Conservation (phyloP, 2,888 invertebrate species). For the Torymus texanus region DNA sequence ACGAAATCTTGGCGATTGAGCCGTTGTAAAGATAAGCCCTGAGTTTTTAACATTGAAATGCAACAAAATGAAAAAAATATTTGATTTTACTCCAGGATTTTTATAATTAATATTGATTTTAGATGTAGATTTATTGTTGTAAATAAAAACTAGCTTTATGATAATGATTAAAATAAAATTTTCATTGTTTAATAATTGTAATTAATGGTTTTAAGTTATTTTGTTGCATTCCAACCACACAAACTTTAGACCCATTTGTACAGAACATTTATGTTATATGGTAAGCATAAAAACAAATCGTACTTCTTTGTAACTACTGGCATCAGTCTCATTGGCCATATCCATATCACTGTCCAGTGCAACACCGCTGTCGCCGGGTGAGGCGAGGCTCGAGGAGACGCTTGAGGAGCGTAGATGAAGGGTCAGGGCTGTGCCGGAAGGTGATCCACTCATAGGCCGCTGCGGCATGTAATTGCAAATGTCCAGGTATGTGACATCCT, state of each 20-base stretch:
- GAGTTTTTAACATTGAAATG: not conserved
- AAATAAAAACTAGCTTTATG: not conserved
- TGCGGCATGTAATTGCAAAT: conserved; percentile 74
- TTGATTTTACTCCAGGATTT: not conserved
- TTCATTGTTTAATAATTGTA: not conserved
- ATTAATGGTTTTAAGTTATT: not conserved
- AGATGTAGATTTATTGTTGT: not conserved
- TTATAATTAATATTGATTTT: not conserved
- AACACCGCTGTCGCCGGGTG: conserved; percentile 88
- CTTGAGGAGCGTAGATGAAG: conserved; percentile 71
- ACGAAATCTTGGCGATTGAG: too few relatives aligned
- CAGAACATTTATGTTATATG: too few relatives aligned
- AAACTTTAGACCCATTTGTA: too few relatives aligned
- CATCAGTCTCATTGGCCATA: conserved; percentile 71
- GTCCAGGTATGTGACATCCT: conserved; percentile 74
- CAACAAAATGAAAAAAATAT: not conserved
- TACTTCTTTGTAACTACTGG: conserved; percentile 73
- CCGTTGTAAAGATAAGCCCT: too few relatives aligned
- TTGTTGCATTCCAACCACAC: too few relatives aligned
- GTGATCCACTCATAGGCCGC: conserved; percentile 73
- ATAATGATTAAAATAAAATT: not conserved
- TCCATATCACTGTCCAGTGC: conserved; percentile 74
- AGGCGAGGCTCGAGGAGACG: conserved; percentile 76
- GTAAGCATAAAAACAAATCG: not conserved
- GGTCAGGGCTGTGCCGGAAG: conserved; percentile 71